Base-by-base conservation (phyloP, 1,140 invertebrate genomes). In the Meloidogyne exigua region DNA sequence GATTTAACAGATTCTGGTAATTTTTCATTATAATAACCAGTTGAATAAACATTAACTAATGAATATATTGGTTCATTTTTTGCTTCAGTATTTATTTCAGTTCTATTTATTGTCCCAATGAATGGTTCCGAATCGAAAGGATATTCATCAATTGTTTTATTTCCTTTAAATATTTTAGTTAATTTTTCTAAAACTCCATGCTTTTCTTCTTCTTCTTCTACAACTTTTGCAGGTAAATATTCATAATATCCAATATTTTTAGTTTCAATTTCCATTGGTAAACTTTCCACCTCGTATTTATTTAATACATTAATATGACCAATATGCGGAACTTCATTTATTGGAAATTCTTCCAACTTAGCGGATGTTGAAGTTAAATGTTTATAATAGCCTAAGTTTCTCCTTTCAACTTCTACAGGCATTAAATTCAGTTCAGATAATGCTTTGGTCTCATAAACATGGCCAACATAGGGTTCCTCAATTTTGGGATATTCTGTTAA, bases 121-220 rank as follows among this genome's bases (percentile, higher is more conserved):
- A 64, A 79, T 1, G 39, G 68, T 49, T 44, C 26, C 5, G 68
- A 25, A 11, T 23, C 18, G 10, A 25, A 3, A 13, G 77, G 77
- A 66, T 36, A 79, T 3, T 80, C 77, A n/a, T n/a, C n/a, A n/a
- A n/a, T n/a, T n/a, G n/a, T n/a, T 25, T 68, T 68, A 10, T 21
- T 68, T 68, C 66, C 39, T 68, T 68, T 68, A n/a, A 68, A 68
- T 5, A 68, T n/a, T 7, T 68, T 5, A 9, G 66, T 68, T 13
- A 68, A 42, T 36, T 57, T 42, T 44, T 71, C 69, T 32, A 71
- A 3, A 11, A 39, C 10, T 32, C 69, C 69, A 28, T 3, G 69
- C 69, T 57, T 44, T 21, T 71, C 64, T 57, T 71, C 69, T 26
- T 21, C 25, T 21, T 71, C 36, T 4, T 9, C 7, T 49, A 10